phyloP scores from a whole-genome alignment of 2,113 vertebrate genomes.

The Trinectes maculatus region DNA sequence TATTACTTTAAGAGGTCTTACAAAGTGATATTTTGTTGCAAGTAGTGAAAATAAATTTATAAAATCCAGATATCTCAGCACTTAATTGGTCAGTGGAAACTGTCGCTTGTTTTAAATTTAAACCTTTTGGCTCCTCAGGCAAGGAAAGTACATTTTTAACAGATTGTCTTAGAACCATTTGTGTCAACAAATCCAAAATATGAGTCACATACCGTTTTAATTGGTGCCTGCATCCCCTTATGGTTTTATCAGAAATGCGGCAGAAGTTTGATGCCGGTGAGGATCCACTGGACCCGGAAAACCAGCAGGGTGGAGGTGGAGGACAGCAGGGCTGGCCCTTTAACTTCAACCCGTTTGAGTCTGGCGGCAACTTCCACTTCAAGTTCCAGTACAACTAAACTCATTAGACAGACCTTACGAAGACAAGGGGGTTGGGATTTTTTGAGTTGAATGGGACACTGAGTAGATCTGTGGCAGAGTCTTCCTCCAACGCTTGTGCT shows the following conservation, averaged over 20 bases:
- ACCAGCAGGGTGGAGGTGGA: slow-evolving; percentile 81
- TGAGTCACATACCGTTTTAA: no score
- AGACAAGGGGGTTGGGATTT: neutral
- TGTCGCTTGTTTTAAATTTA: no score
- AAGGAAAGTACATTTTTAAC: no score
- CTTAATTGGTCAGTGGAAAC: no score
- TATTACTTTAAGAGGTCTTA: no score
- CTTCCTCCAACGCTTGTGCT: slow-evolving; percentile 37
- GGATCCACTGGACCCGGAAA: slow-evolving; percentile 87
- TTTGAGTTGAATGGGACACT: neutral
- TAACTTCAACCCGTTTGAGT: slow-evolving; percentile 87
- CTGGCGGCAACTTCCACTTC: slow-evolving; percentile 86
- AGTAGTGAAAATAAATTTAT: no score
- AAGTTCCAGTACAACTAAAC: slow-evolving; percentile 87
- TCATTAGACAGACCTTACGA: neutral
- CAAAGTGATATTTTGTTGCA: no score
- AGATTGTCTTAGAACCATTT: neutral
- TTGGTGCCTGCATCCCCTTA: neutral
- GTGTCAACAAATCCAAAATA: no score
- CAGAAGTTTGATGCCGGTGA: slow-evolving; percentile 88
- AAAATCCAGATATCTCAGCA: no score
- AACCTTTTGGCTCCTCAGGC: no score
- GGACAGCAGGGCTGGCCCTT: slow-evolving; percentile 82
- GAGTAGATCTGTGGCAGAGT: slow-evolving; percentile 1
- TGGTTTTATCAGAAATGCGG: slow-evolving; percentile 80